Evolutionary conservation across 2,113 vertebrate genomes (phyloP).

Genomic region (Tor tambroides): DNA sequence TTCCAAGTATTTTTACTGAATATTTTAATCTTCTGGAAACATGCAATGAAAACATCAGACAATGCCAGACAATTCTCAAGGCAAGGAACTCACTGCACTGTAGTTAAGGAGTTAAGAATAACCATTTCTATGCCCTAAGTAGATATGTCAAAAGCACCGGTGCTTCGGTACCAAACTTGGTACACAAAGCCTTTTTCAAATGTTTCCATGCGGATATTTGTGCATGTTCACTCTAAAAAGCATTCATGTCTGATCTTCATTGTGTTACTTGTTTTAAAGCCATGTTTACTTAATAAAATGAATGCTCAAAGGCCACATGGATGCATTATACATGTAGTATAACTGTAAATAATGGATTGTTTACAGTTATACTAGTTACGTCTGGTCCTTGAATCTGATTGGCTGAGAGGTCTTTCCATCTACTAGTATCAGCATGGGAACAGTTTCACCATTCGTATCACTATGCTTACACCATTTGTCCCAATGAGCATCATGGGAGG

Average conservation of each 20-base stretch:
- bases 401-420: too few relatives aligned
- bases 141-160: neutral
- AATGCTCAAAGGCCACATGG: neutral
- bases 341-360: too few relatives aligned
- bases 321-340: too few relatives aligned
- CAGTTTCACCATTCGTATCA: too few relatives aligned
- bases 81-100: neutral
- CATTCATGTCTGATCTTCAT: neutral
- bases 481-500: too few relatives aligned
- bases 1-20: slow-evolving; percentile 47
- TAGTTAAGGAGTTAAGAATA: neutral
- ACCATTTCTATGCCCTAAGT: neutral
- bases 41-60: neutral
- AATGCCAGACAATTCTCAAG: slow-evolving; percentile 53
- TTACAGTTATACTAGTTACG: too few relatives aligned
- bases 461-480: too few relatives aligned
- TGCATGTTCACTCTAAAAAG: neutral
- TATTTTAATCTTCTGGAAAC: neutral
- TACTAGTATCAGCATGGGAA: too few relatives aligned
- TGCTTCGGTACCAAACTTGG: neutral
- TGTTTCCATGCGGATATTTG: neutral
- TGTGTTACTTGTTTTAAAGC: too few relatives aligned
- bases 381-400: too few relatives aligned
- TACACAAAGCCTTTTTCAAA: neutral
- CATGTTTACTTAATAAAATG: too few relatives aligned